Evolutionary conservation across 2,113 vertebrate genomes (phyloP).

Genomic region (Ageneiosus marmoratus): DNA sequence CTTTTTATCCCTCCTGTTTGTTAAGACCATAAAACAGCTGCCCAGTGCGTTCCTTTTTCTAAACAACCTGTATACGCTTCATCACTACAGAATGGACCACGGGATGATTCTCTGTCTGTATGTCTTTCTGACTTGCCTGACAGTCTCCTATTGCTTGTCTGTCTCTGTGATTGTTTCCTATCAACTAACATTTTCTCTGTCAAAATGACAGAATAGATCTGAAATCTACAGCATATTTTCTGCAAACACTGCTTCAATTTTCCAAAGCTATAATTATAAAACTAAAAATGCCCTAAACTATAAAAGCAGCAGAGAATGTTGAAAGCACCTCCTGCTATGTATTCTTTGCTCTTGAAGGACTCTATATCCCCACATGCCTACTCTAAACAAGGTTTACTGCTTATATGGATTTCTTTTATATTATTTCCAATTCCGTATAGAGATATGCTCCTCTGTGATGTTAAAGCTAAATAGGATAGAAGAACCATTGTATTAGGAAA

Average conservation of each 20-base stretch:
- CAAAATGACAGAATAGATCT: neutral
- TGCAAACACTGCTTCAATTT: neutral
- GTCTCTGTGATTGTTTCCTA: neutral
- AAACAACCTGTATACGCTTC: neutral
- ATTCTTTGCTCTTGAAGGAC: neutral
- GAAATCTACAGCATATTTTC: neutral
- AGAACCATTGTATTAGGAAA: neutral
- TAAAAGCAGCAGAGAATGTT: neutral
- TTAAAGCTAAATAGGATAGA: neutral
- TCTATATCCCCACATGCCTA: neutral
- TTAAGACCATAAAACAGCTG: conserved; percentile 1
- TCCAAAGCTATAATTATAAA: neutral
- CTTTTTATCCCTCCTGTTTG: conserved; percentile 12
- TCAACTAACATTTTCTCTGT: neutral
- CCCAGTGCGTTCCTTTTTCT: neutral
- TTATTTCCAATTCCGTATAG: neutral
- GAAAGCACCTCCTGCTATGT: neutral
- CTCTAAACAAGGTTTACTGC: neutral
- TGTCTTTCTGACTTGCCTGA: neutral
- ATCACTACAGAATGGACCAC: neutral
- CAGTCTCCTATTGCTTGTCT: neutral
- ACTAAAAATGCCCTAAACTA: conserved; percentile 1
- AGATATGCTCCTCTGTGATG: neutral
- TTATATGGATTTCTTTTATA: neutral
- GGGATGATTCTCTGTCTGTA: neutral